Evolutionary conservation across 2,888 invertebrate genomes (phyloP).

Genomic region (Phytoseiulus persimilis): DNA sequence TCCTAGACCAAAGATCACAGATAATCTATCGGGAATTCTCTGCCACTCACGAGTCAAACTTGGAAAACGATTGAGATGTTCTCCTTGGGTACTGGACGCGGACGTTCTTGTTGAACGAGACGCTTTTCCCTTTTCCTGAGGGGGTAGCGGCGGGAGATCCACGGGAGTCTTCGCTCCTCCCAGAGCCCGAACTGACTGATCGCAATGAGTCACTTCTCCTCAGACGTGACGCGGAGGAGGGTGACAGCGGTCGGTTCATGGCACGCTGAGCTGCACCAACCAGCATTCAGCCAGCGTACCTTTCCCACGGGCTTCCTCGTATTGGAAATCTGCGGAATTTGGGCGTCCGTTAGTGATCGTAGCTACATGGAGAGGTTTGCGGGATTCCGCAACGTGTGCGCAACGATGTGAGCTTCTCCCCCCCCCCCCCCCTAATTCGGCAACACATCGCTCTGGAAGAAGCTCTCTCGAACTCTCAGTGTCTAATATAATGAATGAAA

Average conservation of each 20-base stretch:
- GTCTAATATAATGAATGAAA: too few species aligned
- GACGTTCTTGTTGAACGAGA: slow-evolving; percentile 37
- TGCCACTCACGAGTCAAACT: slow-evolving; percentile 27
- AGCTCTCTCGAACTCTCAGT: too few species aligned
- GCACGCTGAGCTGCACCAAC: not conserved
- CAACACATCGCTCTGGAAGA: too few species aligned
- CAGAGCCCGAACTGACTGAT: slow-evolving; percentile 30
- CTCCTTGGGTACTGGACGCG: slow-evolving; percentile 27
- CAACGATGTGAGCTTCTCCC: too few species aligned
- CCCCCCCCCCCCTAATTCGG: too few species aligned
- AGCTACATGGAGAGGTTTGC: too few species aligned
- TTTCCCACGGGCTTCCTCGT: not conserved
- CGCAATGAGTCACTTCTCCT: slow-evolving; percentile 37
- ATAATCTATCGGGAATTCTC: too few species aligned
- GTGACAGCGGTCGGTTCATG: slow-evolving; percentile 11
- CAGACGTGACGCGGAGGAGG: slow-evolving; percentile 37
- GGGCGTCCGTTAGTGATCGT: not conserved
- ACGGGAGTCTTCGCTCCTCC: slow-evolving; percentile 17
- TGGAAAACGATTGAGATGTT: slow-evolving; percentile 18
- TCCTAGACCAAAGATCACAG: too few species aligned
- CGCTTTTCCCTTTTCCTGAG: slow-evolving; percentile 17
- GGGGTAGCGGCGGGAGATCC: not conserved
- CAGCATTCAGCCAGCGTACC: not conserved
- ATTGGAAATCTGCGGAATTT: not conserved
- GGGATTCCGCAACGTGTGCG: too few species aligned